Base-by-base conservation (phyloP, 1,140 invertebrate genomes). In the Spodoptera litura region DNA sequence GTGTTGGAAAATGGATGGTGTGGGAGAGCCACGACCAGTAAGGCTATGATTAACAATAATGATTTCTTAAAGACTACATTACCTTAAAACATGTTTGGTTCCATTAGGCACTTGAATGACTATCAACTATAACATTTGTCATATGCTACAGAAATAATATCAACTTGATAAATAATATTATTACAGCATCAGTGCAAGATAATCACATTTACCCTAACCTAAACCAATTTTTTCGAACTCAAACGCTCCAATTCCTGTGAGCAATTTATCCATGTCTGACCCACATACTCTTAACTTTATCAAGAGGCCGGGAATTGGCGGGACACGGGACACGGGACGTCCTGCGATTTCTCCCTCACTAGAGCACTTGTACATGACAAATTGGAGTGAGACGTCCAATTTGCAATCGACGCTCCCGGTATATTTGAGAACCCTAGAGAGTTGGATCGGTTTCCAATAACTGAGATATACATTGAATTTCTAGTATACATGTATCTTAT, bases 351-450 rank as follows among this genome's bases (percentile, higher is more conserved):
- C 20, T 12, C 66, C 66, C 15, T 70, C 66, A 70, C 66, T 53
- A 53, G 35, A 8, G 55, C 25, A 53, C 49, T 75, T 75, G 68
- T 52, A 72, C 78, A 78, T 78, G 78, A 78, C 70, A 78, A 78
- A 78, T 78, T 78, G 78, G 52, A 70, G 66, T 51, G 70, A 59
- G 78, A 49, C 44, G n/a, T 72, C 70, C 78, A 78, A 78, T 78
- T 78, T 78, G 78, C 68, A 78, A 73, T 78, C 58, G 68, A 52
- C 64, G 49, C 51, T 64, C 76, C 62, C 31, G 51, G 44, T 25
- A 74, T 62, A 75, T 52, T 53, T 51, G 59, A 75, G 44, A 13
- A 3, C 59, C 25, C 58, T 49, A 59, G 59, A 27, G 58, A 64
- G 20, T 12, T 11, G 38, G 10, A 72, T 73, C 68, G 68, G 78